These are phyloP conservation scores for Cerastoderma edule DNA, from an alignment of 2,888 invertebrate genomes.

Conservation along the genomic window DNA sequence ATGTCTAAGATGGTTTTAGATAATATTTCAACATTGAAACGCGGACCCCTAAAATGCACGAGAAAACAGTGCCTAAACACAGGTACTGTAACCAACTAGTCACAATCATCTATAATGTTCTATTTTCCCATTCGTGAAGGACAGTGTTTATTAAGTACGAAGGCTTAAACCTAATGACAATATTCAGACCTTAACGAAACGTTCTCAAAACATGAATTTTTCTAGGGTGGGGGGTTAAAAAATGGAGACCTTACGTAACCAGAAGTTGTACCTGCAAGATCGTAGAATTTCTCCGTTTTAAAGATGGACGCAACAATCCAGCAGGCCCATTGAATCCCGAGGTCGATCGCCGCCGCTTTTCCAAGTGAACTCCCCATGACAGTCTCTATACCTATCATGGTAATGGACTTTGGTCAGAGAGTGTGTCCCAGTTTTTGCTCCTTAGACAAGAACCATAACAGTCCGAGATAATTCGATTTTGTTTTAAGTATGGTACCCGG, in stretches of 20 bases:
- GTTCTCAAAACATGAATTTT: too few species aligned
- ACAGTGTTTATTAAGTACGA: neutral
- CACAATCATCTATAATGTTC: neutral
- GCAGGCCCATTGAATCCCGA: conserved; percentile 82
- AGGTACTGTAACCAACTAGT: neutral
- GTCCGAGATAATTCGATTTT: too few species aligned
- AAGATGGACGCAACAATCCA: conserved; percentile 80
- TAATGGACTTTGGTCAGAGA: conserved; percentile 15
- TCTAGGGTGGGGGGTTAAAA: too few species aligned
- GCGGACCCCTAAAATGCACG: too few species aligned
- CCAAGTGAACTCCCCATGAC: conserved; percentile 68
- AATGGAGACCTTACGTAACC: conserved; percentile 24
- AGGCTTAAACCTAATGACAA: neutral
- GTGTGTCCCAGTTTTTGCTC: conserved; percentile 15
- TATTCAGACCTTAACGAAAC: neutral
- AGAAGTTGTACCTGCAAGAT: conserved; percentile 81
- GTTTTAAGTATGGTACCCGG: too few species aligned
- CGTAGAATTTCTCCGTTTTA: conserved; percentile 84
- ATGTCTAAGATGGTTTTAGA: too few species aligned
- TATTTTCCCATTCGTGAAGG: neutral
- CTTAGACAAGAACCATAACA: too few species aligned
- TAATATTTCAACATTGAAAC: too few species aligned
- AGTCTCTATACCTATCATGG: conserved; percentile 28
- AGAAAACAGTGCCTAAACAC: too few species aligned
- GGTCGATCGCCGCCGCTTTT: conserved; percentile 77